Conservation (phyloP, 2,113 vertebrate genomes). For the Eolophus roseicapilla region DNA sequence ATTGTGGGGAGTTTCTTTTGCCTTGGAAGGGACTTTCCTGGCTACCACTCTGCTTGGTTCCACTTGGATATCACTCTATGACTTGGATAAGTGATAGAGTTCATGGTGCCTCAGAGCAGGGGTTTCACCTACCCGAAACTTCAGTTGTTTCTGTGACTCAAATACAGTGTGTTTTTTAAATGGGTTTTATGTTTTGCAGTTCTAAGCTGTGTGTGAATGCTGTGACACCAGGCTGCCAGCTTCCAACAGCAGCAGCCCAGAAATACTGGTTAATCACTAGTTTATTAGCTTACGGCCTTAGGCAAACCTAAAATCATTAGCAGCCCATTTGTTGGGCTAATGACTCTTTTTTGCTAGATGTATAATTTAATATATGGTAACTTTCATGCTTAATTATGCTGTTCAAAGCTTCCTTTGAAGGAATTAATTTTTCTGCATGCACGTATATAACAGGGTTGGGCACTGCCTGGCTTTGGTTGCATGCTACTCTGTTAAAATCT, state of each 20-base stretch:
- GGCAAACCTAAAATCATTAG: conserved; percentile 60
- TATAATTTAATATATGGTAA: conserved; percentile 61
- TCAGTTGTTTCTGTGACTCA: background rate
- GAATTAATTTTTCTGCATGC: conserved; percentile 6
- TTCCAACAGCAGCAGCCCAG: conserved; percentile 13
- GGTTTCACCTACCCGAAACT: background rate
- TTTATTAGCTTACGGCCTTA: conserved; percentile 34
- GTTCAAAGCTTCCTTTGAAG: conserved; percentile 57
- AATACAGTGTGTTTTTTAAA: rapidly evolving
- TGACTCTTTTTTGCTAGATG: conserved; percentile 50
- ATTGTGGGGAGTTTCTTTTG: background rate
- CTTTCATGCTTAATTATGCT: conserved; percentile 55
- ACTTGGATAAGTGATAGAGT: background rate
- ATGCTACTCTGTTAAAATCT: background rate
- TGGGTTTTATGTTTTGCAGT: background rate
- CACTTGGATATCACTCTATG: background rate
- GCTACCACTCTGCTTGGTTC: rapidly evolving
- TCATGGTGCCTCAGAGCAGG: background rate
- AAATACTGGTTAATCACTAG: conserved; percentile 25
- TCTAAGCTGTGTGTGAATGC: background rate
- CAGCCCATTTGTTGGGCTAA: conserved; percentile 58
- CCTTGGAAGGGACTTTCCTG: background rate
- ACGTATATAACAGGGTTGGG: background rate
- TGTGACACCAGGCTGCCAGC: background rate
- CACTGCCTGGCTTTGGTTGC: background rate